Percentiles rank a stretch among this genome's conserved stretches.
Conservation (phyloP, 2,888 invertebrate genomes). For the Cheilosia scutellata region DNA sequence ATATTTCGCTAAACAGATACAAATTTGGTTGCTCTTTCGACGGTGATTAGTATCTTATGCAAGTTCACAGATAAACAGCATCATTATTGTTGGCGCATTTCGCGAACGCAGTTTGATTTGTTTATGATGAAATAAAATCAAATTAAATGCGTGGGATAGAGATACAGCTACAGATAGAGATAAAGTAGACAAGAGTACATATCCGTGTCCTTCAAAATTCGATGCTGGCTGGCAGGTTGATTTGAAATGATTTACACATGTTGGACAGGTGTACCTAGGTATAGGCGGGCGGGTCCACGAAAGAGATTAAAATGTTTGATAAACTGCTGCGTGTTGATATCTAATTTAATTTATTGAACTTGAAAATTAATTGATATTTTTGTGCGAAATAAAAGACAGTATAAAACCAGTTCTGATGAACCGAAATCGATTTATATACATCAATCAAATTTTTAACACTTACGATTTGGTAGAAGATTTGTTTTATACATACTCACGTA, state of each 20-base stretch:
- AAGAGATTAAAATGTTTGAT: not conserved
- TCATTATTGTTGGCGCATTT: constrained; percentile 52
- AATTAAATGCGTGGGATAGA: constrained; percentile 53
- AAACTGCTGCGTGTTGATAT: not conserved
- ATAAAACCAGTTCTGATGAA: too few species aligned
- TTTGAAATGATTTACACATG: constrained; percentile 17
- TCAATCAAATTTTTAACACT: not conserved
- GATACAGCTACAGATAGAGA: not conserved
- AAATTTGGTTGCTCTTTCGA: not conserved
- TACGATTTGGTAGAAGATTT: not conserved
- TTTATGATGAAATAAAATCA: constrained; percentile 69
- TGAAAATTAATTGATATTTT: too few species aligned
- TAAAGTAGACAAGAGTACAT: not conserved
- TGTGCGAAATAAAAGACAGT: too few species aligned
- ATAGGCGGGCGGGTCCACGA: not conserved
- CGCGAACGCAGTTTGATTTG: constrained; percentile 61
- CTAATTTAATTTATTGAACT: too few species aligned
- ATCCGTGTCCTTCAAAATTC: constrained; percentile 25
- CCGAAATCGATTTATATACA: not conserved
- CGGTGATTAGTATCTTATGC: constrained; percentile 49
- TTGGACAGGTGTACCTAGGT: constrained; percentile 17
- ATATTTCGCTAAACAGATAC: constrained; percentile 61
- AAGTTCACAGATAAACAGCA: constrained; percentile 39
- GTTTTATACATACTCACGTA: constrained; percentile 9
- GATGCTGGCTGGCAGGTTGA: constrained; percentile 7